Conservation (phyloP, 2,888 invertebrate species). For the Lithophane socia region DNA sequence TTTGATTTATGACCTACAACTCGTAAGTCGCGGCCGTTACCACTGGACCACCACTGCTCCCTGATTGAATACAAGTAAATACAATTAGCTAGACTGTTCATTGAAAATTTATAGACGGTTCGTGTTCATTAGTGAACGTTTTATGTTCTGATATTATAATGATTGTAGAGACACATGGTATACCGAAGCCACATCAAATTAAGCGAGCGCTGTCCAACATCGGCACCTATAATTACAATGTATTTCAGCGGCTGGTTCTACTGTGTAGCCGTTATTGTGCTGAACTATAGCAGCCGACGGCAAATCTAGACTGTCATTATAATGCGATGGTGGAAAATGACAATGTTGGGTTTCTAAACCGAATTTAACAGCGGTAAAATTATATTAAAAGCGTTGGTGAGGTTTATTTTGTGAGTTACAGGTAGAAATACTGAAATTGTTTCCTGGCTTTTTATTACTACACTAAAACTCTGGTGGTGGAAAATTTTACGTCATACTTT, state of each 20-base stretch:
- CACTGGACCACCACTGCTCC: no score
- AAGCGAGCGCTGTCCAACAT: constrained; percentile 24
- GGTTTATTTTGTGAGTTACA: neutral
- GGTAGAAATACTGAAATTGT: neutral
- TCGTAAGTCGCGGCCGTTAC: no score
- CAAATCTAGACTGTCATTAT: constrained; percentile 27
- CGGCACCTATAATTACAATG: constrained; percentile 42
- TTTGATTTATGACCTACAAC: no score
- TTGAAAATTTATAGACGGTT: neutral
- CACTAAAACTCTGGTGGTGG: neutral
- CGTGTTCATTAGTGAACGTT: neutral
- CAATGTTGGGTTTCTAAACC: neutral
- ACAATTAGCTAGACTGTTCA: neutral
- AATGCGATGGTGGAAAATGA: constrained; percentile 3
- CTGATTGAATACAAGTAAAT: neutral
- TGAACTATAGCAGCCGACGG: constrained; percentile 1
- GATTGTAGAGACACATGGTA: neutral
- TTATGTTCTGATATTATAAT: constrained; percentile 1
- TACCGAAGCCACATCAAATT: constrained; percentile 13
- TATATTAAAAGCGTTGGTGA: neutral
- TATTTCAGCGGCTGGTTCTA: constrained; percentile 29
- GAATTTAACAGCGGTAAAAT: constrained; percentile 5
- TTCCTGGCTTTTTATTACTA: neutral
- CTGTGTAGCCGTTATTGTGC: constrained; percentile 33
- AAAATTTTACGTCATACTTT: neutral